Conservation (phyloP, 2,113 vertebrate genomes). For the Philantomba maxwellii region DNA sequence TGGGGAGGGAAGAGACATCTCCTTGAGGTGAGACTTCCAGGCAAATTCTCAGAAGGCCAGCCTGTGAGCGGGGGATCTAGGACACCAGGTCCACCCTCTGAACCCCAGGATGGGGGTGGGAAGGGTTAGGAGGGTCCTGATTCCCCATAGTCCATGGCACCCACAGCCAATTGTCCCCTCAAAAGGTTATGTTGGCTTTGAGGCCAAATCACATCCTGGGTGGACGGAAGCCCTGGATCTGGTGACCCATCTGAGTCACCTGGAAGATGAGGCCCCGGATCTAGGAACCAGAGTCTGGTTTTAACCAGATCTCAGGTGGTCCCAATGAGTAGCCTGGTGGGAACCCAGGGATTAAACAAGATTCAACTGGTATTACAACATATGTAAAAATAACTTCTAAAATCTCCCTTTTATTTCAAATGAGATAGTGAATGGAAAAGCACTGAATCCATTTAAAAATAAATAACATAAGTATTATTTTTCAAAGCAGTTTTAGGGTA, state of each 20-base stretch:
- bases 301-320: not conserved
- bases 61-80: too few species aligned
- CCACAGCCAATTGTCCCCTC: fast-evolving
- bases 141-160: fast-evolving
- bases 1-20: not conserved
- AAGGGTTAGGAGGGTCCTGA: fast-evolving
- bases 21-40: not conserved
- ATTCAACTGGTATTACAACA: too few species aligned
- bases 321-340: not conserved
- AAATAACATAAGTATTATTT: not conserved
- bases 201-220: not conserved
- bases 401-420: not conserved
- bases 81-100: fast-evolving
- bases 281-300: not conserved
- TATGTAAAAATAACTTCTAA: not conserved
- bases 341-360: not conserved
- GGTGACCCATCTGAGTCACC: not conserved
- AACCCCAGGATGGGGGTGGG: fast-evolving
- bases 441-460: not conserved
- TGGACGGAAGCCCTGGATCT: fast-evolving
- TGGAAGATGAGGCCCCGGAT: fast-evolving
- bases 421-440: not conserved
- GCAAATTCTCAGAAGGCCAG: not conserved
- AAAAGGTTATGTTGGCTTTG: not conserved
- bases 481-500: not conserved